Conservation (phyloP, 2,113 vertebrate species). For the Rhea pennata region DNA sequence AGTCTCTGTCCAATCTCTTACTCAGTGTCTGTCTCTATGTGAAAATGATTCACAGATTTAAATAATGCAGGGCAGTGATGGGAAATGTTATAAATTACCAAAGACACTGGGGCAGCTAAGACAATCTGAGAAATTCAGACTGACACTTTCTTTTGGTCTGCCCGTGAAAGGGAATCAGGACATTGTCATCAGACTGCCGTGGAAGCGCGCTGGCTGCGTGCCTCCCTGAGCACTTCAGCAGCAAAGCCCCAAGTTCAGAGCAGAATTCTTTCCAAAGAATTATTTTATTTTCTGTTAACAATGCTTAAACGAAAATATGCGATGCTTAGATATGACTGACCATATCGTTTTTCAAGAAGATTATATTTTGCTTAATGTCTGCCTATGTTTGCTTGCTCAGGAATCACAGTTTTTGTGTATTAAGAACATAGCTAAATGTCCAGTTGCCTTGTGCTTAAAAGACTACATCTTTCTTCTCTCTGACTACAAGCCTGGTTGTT, state of each 20-base stretch:
- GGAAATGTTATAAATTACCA: conserved; percentile 25
- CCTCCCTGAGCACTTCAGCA: background rate
- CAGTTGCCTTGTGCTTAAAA: background rate
- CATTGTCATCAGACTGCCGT: background rate
- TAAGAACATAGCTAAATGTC: background rate
- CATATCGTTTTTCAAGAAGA: background rate
- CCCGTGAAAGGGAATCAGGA: background rate
- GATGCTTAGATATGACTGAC: background rate
- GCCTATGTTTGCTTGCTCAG: background rate
- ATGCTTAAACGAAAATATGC: background rate
- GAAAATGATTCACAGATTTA: conserved; percentile 57
- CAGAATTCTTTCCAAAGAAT: background rate
- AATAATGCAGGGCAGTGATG: conserved; percentile 42
- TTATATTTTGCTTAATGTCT: background rate
- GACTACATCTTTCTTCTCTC: background rate
- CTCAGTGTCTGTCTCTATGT: conserved; percentile 2
- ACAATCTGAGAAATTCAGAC: background rate
- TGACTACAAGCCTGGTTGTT: background rate
- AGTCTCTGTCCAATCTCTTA: conserved; percentile 2
- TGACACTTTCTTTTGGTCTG: background rate
- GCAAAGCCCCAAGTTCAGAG: background rate
- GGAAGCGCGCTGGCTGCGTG: fast-evolving
- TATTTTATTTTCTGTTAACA: background rate
- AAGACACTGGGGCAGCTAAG: background rate
- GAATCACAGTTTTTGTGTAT: background rate